Percentiles rank a stretch among this genome's conserved stretches.
Conservation (phyloP, 1,140 invertebrate genomes). For the Mesaphorura yosii region DNA sequence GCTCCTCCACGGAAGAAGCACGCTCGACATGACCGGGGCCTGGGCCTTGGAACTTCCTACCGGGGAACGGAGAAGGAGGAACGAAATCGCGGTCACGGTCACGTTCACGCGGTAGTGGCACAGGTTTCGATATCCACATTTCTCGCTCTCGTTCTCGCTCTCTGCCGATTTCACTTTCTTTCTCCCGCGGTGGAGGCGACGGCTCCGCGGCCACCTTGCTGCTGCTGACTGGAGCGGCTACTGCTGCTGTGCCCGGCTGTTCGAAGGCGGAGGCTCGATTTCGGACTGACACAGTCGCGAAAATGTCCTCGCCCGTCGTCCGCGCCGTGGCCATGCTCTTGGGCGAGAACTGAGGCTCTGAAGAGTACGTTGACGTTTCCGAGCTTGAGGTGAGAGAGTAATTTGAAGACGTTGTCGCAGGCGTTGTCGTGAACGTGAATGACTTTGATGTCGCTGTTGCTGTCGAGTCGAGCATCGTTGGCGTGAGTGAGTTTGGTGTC, state of each 20-base stretch:
- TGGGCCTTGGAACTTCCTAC: slow-evolving; percentile 9
- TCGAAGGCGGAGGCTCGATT: slow-evolving; percentile 29
- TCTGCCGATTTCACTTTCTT: background rate
- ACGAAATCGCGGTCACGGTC: slow-evolving; percentile 5
- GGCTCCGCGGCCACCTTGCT: slow-evolving; percentile 8
- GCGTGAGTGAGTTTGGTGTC: slow-evolving; percentile 28
- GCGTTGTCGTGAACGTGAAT: slow-evolving; percentile 29
- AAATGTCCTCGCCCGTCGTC: slow-evolving; percentile 22
- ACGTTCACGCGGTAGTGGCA: background rate
- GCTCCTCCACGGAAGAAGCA: slow-evolving; percentile 18
- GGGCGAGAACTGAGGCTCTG: slow-evolving; percentile 25
- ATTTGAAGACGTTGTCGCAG: slow-evolving; percentile 29
- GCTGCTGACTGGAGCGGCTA: background rate
- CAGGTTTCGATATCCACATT: too few species aligned
- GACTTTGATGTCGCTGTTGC: slow-evolving; percentile 30
- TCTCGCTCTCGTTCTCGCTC: too few species aligned
- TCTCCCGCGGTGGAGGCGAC: background rate
- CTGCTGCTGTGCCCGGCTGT: background rate
- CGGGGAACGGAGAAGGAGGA: slow-evolving; percentile 27
- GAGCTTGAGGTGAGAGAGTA: slow-evolving; percentile 31
- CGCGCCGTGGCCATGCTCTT: slow-evolving; percentile 5
- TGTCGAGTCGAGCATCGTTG: too few species aligned
- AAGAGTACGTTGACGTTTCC: slow-evolving; percentile 24
- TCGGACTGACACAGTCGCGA: slow-evolving; percentile 24
- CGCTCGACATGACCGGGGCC: slow-evolving; percentile 22